phyloP scores from a whole-genome alignment of 1,140 invertebrate species.

The Achroia grisella region DNA sequence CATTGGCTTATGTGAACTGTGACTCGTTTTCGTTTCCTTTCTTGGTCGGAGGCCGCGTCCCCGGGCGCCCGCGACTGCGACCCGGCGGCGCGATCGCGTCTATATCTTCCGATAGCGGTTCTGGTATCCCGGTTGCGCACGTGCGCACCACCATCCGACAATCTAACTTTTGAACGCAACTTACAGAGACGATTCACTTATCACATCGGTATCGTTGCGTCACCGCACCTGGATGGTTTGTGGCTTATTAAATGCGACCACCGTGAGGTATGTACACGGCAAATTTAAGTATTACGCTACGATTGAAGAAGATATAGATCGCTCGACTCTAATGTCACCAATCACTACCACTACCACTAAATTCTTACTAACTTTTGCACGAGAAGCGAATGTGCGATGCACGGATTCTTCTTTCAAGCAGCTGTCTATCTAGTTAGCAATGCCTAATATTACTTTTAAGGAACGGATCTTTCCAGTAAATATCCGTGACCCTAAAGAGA shows the following conservation, averaged over 20 bases:
- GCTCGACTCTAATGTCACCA: conserved; percentile 54
- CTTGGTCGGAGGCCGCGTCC: conserved; percentile 59
- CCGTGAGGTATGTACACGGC: conserved; percentile 32
- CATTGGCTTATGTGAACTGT: conserved; percentile 73
- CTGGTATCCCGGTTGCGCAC: neutral
- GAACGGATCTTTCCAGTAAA: conserved; percentile 56
- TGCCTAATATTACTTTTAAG: conserved; percentile 65
- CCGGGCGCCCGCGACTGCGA: conserved; percentile 43
- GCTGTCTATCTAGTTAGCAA: conserved; percentile 70
- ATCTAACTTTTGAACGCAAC: conserved; percentile 7
- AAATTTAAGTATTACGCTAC: conserved; percentile 2
- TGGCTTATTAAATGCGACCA: conserved; percentile 10
- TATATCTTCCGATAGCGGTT: conserved; percentile 53
- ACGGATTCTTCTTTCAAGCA: conserved; percentile 71
- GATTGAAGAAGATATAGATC: conserved; percentile 62
- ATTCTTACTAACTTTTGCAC: conserved; percentile 65
- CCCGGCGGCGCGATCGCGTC: conserved; percentile 57
- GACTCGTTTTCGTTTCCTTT: conserved; percentile 72
- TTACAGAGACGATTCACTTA: conserved; percentile 13
- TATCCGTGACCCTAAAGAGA: no score
- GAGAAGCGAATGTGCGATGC: conserved; percentile 71
- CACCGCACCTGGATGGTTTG: conserved; percentile 9
- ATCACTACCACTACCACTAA: conserved; percentile 61
- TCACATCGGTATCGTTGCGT: conserved; percentile 1
- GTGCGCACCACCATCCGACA: neutral